Percentiles rank a stretch among this genome's conserved stretches.
These are phyloP conservation scores for Hippocampus zosterae DNA, from an alignment of 2,113 vertebrate genomes.

Conservation along the genomic window DNA sequence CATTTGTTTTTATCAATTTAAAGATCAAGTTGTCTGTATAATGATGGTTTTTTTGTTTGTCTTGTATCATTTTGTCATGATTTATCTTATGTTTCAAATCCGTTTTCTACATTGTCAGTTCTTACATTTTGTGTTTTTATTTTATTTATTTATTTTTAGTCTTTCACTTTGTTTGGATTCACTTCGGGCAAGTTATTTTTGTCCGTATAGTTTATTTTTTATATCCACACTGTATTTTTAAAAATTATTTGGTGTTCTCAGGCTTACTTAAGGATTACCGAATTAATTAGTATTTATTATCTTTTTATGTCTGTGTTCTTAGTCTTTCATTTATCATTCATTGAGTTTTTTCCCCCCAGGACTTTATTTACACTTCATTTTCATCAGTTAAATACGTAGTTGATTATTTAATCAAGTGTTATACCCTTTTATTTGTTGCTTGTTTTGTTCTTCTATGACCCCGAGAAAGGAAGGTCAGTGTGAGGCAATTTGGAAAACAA, in stretches of 20 bases:
- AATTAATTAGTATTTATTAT: background rate
- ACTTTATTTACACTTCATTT: too few relatives aligned
- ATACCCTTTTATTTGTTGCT: background rate
- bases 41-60: background rate
- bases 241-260: background rate
- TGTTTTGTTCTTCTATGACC: background rate
- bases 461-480: background rate
- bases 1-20: background rate
- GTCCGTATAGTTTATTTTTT: too few relatives aligned
- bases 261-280: too few relatives aligned
- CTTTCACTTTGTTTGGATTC: background rate
- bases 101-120: background rate
- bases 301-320: background rate
- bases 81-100: background rate
- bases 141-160: background rate
- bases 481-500: constrained; percentile 39
- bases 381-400: too few relatives aligned
- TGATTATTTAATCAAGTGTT: background rate
- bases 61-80: background rate
- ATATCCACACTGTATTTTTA: too few relatives aligned
- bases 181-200: too few relatives aligned
- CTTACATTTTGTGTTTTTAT: background rate
- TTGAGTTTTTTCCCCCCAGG: too few relatives aligned
- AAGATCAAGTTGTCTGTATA: too few relatives aligned
- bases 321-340: background rate